A percentile compares a stretch with the other conserved stretches of the same genome.
Evolutionary conservation across 2,113 vertebrate genomes (phyloP).

Genomic region (Tupaia chinensis): DNA sequence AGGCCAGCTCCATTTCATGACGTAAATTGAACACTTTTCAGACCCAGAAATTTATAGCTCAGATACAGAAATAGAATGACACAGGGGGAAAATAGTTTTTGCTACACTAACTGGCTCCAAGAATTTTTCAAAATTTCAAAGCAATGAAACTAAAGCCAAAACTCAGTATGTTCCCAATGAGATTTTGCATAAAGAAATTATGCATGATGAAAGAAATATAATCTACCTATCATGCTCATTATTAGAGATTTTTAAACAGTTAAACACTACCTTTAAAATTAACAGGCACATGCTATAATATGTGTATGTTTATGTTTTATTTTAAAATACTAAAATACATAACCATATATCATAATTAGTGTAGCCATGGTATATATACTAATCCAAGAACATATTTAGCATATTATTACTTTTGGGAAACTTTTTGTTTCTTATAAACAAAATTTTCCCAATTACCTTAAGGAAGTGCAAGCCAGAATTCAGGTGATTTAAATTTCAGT

Average conservation of each 20-base stretch:
- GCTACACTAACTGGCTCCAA: conserved; percentile 6
- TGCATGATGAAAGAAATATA: neutral
- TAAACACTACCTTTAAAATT: neutral
- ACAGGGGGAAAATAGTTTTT: neutral
- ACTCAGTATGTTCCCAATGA: neutral
- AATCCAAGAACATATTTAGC: neutral
- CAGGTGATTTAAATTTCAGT: neutral
- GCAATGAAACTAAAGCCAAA: conserved; percentile 56
- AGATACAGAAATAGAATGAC: conserved; percentile 59
- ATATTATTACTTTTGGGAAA: conserved; percentile 12
- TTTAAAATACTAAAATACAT: neutral
- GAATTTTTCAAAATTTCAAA: conserved; percentile 59
- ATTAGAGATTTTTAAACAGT: neutral
- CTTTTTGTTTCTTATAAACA: neutral
- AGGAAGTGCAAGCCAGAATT: neutral
- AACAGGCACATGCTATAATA: neutral
- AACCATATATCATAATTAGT: neutral
- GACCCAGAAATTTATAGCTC: conserved; percentile 62
- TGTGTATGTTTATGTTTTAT: neutral
- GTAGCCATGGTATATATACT: neutral
- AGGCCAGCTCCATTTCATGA: conserved; percentile 49
- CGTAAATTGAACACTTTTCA: conserved; percentile 65
- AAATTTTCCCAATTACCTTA: neutral
- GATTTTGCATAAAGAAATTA: conserved; percentile 56
- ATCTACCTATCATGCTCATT: neutral